These are phyloP conservation scores for Patella depressa DNA, from an alignment of 2,888 invertebrate species.

Conservation along the genomic window DNA sequence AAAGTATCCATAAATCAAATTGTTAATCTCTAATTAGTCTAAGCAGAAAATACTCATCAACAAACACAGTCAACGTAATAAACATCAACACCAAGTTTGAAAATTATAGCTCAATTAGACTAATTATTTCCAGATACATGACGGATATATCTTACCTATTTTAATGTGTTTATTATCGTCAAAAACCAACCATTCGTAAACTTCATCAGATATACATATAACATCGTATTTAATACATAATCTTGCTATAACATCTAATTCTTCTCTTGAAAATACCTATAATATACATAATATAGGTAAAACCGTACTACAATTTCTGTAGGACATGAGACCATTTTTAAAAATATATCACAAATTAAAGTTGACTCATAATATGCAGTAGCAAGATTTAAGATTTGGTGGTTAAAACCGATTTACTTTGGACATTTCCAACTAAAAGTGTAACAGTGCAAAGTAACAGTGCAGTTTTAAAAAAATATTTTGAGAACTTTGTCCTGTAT, in stretches of 20 bases:
- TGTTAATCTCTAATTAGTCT: too few species aligned
- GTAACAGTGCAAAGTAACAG: too few species aligned
- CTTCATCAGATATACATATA: constrained; percentile 94
- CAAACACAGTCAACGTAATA: too few species aligned
- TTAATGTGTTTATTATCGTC: constrained; percentile 82
- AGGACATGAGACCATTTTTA: neutral
- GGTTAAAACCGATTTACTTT: too few species aligned
- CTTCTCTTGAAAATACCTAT: constrained; percentile 71
- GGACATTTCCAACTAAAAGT: too few species aligned
- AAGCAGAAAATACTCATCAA: too few species aligned
- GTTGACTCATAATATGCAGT: neutral
- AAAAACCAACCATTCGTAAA: constrained; percentile 96
- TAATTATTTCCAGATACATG: too few species aligned
- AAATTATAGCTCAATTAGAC: too few species aligned
- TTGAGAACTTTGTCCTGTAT: too few species aligned
- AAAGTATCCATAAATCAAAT: too few species aligned
- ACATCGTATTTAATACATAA: constrained; percentile 94
- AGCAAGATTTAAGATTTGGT: neutral
- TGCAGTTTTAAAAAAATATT: too few species aligned
- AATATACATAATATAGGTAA: constrained; percentile 26
- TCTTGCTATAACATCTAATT: constrained; percentile 80
- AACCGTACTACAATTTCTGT: neutral
- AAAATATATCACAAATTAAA: constrained; percentile 2
- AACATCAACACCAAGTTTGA: too few species aligned
- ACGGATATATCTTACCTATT: constrained; percentile 79